These are phyloP conservation scores for Aurelia aurita DNA, from an alignment of 30 jellyfish, hydroid and myxozoan species.

Conservation along the genomic window DNA sequence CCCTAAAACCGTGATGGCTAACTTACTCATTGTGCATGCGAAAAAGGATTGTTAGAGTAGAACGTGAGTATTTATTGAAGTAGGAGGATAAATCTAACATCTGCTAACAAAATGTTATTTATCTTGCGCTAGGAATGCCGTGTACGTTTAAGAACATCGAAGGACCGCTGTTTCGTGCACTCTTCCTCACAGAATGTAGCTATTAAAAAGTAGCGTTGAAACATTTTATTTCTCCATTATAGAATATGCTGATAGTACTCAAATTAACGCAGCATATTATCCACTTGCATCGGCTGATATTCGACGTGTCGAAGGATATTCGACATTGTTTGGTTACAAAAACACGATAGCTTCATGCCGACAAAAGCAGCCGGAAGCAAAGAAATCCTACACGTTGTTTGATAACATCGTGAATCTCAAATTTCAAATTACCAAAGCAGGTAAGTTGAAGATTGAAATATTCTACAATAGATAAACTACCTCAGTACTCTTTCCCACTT, in stretches of 20 bases:
- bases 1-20: too few relatives aligned
- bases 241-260: conserved; percentile 21
- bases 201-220: background rate
- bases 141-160: too few relatives aligned
- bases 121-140: too few relatives aligned
- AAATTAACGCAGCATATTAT: conserved; percentile 10
- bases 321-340: conserved; percentile 6
- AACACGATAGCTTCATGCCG: conserved; percentile 28
- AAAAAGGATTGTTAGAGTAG: too few relatives aligned
- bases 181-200: too few relatives aligned
- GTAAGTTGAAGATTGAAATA: background rate
- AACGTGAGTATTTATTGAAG: too few relatives aligned
- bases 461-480: too few relatives aligned
- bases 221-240: background rate
- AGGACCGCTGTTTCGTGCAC: too few relatives aligned
- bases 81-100: too few relatives aligned
- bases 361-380: conserved; percentile 19
- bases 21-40: too few relatives aligned
- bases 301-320: conserved; percentile 43
- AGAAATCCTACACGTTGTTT: conserved; percentile 15
- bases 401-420: conserved; percentile 22
- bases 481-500: too few relatives aligned
- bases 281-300: conserved; percentile 16
- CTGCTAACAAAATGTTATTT: too few relatives aligned
- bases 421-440: conserved; percentile 1